Evolutionary conservation across 2,113 vertebrate species (phyloP), one percentile per base, ranked within the genome.

Genomic region (Ciconia boyciana): DNA sequence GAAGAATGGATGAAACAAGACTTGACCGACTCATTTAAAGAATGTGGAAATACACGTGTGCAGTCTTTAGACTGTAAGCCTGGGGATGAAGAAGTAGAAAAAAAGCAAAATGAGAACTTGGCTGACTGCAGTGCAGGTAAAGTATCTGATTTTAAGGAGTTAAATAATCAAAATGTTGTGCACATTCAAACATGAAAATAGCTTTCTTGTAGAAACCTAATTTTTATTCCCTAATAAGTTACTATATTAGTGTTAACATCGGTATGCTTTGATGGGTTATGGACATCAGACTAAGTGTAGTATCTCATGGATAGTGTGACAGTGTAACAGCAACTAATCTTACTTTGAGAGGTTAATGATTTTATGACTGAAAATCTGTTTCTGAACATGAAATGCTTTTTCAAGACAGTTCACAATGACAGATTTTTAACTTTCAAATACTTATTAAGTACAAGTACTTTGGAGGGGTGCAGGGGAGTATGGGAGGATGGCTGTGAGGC

Each of bases 121-220:
- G 26, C 93, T 90, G 88, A 81, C 51, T 60, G 43, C 8, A 9
- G 14, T 93, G 41, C 87, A 96, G 98, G 98, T 98, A 95, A 80
- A 92, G 41, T 71, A 28, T 81, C 69, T 65, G 31, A 25, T 78
- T 77, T 90, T 55, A 52, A 79, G 31, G 44, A 49, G 29, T 51
- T 85, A 68, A 60, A 62, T 62, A 58, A 74, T 41, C 13, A 83
- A 86, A 79, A 52, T 60, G 7, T 28, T 76, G 29, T 58, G 49
- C 43, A 20, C 6, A 24, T 69, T 83, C 22, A 71, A 44, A 46
- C 17, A 21, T 43, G 44, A 61, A 11, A 83, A 57, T 22, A 48
- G 21, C 17, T 85, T 77, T 69, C 28, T 48, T 78, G 9, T 61
- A 17, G 28, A 78, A 65, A 58, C 1, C 2, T 62, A 11, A 10